phyloP scores from a whole-genome alignment of 2,113 vertebrate species.

The Octodon degus region DNA sequence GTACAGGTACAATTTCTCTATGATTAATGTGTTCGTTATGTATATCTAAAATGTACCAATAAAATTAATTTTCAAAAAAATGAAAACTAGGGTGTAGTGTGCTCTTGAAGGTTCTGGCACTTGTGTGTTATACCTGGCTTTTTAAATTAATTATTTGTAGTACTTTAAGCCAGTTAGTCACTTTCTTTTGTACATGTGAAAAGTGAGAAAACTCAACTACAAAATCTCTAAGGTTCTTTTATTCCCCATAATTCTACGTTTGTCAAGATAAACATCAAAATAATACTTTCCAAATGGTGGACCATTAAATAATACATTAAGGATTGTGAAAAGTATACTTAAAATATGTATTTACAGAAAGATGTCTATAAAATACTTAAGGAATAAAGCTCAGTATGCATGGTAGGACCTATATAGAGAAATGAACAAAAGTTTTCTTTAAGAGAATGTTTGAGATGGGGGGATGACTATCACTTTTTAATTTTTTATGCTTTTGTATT shows the following conservation, averaged over 20 bases:
- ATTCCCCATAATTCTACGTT: background rate
- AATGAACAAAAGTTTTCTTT: slow-evolving; percentile 12
- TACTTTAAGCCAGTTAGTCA: background rate
- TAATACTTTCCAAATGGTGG: slow-evolving; percentile 8
- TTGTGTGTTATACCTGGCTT: slow-evolving; percentile 21
- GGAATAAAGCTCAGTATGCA: background rate
- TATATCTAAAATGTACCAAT: background rate
- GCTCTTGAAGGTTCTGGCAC: background rate
- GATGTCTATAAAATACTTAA: slow-evolving; percentile 31
- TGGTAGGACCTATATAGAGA: background rate
- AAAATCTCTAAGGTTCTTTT: background rate
- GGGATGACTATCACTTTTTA: background rate
- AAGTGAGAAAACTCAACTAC: background rate
- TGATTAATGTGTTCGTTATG: background rate
- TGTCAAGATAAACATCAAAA: slow-evolving; percentile 59
- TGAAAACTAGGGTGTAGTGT: background rate
- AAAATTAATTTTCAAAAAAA: background rate
- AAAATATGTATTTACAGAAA: slow-evolving; percentile 22
- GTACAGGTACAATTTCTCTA: background rate
- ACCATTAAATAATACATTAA: background rate
- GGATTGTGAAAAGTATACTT: slow-evolving; percentile 33
- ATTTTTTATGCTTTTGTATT: slow-evolving; percentile 16
- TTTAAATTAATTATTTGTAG: slow-evolving; percentile 3
- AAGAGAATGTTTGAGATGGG: background rate
- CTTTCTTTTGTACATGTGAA: background rate